Conservation (phyloP, 2,797 vertebrate species). For the Buphagus erythrorhynchus region DNA sequence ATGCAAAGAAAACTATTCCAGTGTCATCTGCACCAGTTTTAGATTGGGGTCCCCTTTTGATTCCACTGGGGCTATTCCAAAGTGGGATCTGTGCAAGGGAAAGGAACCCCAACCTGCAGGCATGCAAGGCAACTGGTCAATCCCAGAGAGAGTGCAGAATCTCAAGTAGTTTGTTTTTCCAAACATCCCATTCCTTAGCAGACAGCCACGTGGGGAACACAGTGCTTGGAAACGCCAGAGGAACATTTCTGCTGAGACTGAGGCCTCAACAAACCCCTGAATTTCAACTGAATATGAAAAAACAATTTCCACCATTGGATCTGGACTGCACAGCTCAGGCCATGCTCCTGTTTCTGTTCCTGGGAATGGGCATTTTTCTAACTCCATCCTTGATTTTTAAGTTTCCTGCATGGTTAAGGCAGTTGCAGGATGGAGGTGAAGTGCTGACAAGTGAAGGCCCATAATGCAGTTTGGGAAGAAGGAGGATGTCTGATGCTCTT, state of each 20-base stretch:
- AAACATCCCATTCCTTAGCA: constrained; percentile 6
- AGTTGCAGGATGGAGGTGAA: neutral
- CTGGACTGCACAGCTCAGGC: neutral
- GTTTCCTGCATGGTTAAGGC: constrained; percentile 23
- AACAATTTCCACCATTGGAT: neutral
- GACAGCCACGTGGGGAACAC: neutral
- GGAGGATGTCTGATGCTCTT: neutral
- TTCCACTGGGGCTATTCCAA: neutral
- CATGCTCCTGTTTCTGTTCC: neutral
- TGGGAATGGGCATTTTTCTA: neutral
- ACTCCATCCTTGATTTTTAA: neutral
- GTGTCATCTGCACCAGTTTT: neutral
- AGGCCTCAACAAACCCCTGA: neutral
- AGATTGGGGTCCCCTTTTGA: neutral
- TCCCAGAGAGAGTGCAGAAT: neutral
- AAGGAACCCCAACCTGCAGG: constrained; percentile 6
- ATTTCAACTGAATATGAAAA: neutral
- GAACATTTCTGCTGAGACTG: neutral
- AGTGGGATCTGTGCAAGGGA: neutral
- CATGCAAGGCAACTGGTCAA: constrained; percentile 21
- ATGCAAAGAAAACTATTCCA: neutral
- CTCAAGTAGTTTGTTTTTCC: neutral
- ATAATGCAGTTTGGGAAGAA: neutral
- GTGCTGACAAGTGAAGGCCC: neutral
- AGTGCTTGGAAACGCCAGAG: neutral